Percentiles rank a stretch among this genome's conserved stretches.
These are phyloP conservation scores for Chiridota heheva DNA, from an alignment of 35 echinoderm and acorn worm genomes.

Conservation along the genomic window DNA sequence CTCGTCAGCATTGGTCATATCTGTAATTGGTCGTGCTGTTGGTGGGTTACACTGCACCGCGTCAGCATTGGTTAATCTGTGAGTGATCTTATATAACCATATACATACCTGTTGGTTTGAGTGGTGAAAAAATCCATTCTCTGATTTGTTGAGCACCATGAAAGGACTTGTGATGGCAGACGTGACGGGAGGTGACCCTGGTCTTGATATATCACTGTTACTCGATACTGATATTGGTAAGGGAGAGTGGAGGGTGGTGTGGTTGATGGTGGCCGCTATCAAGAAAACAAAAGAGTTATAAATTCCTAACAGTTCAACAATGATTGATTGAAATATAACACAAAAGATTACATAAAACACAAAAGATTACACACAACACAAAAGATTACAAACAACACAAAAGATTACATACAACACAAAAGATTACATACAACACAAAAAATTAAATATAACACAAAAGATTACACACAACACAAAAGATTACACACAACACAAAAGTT, in stretches of 20 bases:
- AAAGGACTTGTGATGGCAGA: constrained; percentile 76
- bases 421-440: no score
- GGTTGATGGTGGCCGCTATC: neutral
- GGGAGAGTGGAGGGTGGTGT: neutral
- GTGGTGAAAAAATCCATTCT: constrained; percentile 67
- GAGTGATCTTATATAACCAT: neutral
- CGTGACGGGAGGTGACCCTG: constrained; percentile 4
- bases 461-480: no score
- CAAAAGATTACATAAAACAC: neutral
- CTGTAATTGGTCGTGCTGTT: neutral
- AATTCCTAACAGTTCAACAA: neutral
- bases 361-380: neutral
- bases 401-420: no score
- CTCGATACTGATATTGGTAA: neutral
- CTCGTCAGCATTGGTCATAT: neutral
- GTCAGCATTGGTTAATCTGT: neutral
- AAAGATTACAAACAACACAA: no score
- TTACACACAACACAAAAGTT: no score
- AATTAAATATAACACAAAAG: no score
- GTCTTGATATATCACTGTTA: no score
- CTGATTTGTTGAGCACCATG: constrained; percentile 64
- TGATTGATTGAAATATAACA: neutral
- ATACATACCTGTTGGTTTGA: constrained; percentile 69
- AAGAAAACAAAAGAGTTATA: neutral
- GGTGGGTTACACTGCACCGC: neutral